phyloP scores from a whole-genome alignment of 2,888 invertebrate genomes.

The Protonemura montana region DNA sequence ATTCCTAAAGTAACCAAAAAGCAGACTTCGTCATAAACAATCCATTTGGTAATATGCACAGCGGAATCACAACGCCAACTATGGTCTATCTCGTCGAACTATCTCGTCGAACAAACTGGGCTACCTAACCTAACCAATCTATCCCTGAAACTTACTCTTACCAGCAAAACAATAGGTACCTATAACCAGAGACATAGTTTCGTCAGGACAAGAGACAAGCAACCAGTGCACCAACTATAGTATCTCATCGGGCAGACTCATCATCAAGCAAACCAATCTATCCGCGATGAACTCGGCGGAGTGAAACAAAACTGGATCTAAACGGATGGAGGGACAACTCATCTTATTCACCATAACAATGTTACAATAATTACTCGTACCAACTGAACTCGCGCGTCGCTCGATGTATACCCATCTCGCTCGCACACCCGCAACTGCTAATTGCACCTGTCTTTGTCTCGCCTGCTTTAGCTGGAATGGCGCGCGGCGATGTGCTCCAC shows the following conservation, averaged over 20 bases:
- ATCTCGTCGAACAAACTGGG: too few species aligned
- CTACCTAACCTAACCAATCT: too few species aligned
- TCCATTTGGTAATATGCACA: too few species aligned
- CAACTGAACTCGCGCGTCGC: constrained; percentile 12
- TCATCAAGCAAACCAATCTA: not conserved
- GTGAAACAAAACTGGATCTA: not conserved
- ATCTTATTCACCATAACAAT: constrained; percentile 1
- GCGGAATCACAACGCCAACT: too few species aligned
- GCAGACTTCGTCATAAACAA: too few species aligned
- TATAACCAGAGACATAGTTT: too few species aligned
- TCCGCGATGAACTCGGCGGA: not conserved
- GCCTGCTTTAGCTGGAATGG: not conserved
- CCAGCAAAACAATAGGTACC: not conserved
- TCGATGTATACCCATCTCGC: not conserved
- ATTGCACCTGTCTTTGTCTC: not conserved
- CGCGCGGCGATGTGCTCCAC: not conserved
- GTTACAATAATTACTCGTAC: not conserved
- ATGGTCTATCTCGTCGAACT: too few species aligned
- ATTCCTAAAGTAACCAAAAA: too few species aligned
- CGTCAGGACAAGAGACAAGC: too few species aligned
- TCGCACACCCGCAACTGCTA: not conserved
- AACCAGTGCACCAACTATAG: not conserved
- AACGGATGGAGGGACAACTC: constrained; percentile 12
- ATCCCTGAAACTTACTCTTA: too few species aligned
- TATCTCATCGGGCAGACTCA: not conserved